Evolutionary conservation across 2,888 invertebrate genomes (phyloP).

Genomic region (Lymantria dispar): DNA sequence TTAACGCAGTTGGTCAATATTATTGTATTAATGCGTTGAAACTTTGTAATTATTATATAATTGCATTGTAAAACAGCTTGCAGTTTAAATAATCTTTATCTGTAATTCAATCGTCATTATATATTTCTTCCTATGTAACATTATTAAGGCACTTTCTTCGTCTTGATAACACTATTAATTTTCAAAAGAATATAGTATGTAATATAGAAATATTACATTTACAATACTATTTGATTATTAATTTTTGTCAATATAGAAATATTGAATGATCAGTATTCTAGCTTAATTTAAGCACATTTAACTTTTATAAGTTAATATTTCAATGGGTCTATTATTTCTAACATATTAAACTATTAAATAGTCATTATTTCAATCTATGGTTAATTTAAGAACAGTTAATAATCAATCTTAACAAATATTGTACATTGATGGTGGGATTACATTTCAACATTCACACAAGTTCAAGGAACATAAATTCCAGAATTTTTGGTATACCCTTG

Average conservation of each 20-base stretch:
- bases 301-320: conserved; percentile 19
- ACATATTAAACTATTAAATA: background rate
- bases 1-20: conserved; percentile 14
- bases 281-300: conserved; percentile 24
- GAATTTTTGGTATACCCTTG: no score
- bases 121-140: background rate
- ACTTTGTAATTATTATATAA: background rate
- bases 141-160: background rate
- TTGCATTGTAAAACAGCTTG: background rate
- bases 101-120: background rate
- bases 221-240: conserved; percentile 6
- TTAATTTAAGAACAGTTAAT: no score
- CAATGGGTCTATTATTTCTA: conserved; percentile 6
- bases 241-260: background rate
- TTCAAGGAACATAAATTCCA: no score
- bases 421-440: no score
- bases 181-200: background rate
- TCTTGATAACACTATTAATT: background rate
- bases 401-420: no score
- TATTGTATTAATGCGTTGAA: conserved; percentile 8
- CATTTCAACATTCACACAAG: no score
- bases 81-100: background rate
- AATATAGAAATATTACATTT: background rate
- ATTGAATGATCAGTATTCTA: conserved; percentile 34
- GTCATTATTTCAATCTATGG: no score